Conservation (phyloP, 2,797 vertebrate species). For the Trichosurus vulpecula region DNA sequence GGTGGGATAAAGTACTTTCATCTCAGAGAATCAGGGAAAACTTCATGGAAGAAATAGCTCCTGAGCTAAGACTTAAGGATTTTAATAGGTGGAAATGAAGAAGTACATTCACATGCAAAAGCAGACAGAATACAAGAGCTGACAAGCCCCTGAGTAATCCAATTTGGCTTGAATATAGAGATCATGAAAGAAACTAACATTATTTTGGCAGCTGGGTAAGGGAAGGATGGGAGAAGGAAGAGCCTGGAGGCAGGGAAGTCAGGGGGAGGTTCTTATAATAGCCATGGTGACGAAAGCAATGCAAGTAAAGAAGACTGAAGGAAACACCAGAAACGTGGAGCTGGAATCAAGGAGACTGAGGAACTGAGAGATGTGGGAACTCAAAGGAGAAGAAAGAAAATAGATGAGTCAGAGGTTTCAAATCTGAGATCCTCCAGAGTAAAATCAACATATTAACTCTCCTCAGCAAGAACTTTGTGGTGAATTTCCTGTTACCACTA, state of each 20-base stretch:
- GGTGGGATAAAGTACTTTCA: neutral
- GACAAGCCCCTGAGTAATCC: neutral
- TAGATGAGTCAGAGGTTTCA: neutral
- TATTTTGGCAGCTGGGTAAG: neutral
- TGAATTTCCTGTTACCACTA: neutral
- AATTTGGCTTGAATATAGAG: conserved; percentile 19
- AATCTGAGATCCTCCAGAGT: neutral
- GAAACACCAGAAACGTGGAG: neutral
- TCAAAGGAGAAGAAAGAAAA: neutral
- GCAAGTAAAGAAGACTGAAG: neutral
- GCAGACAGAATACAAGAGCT: conserved; percentile 18
- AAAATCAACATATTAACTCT: neutral
- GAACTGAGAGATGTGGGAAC: neutral
- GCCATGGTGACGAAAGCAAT: neutral
- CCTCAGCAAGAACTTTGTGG: neutral
- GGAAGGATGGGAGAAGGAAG: neutral
- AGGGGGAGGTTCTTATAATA: neutral
- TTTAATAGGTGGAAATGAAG: neutral
- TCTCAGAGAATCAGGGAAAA: neutral
- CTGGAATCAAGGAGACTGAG: neutral
- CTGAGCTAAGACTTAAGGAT: neutral
- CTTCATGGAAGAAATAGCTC: neutral
- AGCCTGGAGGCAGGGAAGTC: neutral
- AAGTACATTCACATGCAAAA: neutral
- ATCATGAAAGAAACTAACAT: neutral